Base-by-base conservation (phyloP, 1,140 invertebrate genomes). In the Hyphantria cunea region DNA sequence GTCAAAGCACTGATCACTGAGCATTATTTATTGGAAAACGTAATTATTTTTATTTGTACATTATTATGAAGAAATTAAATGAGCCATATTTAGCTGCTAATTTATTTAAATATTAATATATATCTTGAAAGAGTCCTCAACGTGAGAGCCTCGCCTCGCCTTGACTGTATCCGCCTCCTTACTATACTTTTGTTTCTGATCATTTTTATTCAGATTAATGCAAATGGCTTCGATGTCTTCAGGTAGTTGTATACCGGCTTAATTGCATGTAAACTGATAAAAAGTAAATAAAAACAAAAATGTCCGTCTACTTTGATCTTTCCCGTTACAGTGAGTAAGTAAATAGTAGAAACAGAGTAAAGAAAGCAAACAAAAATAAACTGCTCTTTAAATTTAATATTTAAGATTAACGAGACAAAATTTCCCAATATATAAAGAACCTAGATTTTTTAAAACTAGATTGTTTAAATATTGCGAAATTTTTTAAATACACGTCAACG, bases 1-100 rank as follows among this genome's bases (percentile, higher is more conserved):
- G 70, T 70, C 77, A 75, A 74, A 79, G 61, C 69, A 64, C 59
- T 66, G 70, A 68, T 72, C 67, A 68, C 68, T 66, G 71, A 62
- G 71, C 74, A 80, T 68, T 63, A 60, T 62, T 65, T 51, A 60
- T 48, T 64, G 17, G 17, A 25, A 25, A 25, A 25, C 5, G 17
- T 3, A 3, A 25, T 25, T 25, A 25, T 25, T 25, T 3, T 25
- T 25, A 25, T 25, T 25, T 25, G 5, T 25, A 5, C 17, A 25
- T 25, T 5, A 25, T 25, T 5, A 25, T 25, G 2, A 25, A 25
- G 2, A 25, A 25, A 25, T n/a, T 39, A 39, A 39, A 10, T 39
- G 37, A 39, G 7, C 37, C 10, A 49, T 49, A 58, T 58, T 47
- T 12, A 15, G 45, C 17, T 58, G 31, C 49, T 31, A 58, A 58